Percentiles rank a stretch among this genome's conserved stretches.
Evolutionary conservation across 2,113 vertebrate species (phyloP).

Genomic region (Thinocorus orbignyianus): DNA sequence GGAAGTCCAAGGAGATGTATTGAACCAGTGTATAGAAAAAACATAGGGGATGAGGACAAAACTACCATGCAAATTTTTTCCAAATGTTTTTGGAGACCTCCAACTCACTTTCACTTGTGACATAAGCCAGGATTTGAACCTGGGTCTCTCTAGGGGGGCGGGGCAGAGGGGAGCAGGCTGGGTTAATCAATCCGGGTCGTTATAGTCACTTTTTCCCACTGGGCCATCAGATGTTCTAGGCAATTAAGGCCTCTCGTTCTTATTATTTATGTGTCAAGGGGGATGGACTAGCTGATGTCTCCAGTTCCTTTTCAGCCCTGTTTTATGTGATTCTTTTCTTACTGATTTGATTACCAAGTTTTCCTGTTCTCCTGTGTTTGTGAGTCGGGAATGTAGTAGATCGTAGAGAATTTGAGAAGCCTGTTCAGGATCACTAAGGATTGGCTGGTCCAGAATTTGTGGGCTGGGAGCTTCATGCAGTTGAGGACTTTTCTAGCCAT

Average conservation of each 20-base stretch:
- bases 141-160: background rate
- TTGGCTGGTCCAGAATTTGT: background rate
- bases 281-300: background rate
- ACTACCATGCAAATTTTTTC: background rate
- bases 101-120: background rate
- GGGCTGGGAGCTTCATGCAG: background rate
- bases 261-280: background rate
- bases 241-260: background rate
- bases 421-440: background rate
- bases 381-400: background rate
- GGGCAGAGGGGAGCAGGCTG: background rate
- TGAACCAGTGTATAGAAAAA: background rate
- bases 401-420: background rate
- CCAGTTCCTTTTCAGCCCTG: background rate
- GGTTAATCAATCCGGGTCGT: background rate
- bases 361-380: background rate
- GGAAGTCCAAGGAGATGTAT: background rate
- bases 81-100: background rate
- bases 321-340: background rate
- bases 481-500: background rate
- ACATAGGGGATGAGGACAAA: background rate
- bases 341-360: background rate
- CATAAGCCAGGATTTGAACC: constrained; percentile 34
- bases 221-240: background rate
- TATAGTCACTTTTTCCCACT: background rate